Evolutionary conservation across 23 tunicate genomes (phyloP).

Genomic region (Phallusia fumigata): DNA sequence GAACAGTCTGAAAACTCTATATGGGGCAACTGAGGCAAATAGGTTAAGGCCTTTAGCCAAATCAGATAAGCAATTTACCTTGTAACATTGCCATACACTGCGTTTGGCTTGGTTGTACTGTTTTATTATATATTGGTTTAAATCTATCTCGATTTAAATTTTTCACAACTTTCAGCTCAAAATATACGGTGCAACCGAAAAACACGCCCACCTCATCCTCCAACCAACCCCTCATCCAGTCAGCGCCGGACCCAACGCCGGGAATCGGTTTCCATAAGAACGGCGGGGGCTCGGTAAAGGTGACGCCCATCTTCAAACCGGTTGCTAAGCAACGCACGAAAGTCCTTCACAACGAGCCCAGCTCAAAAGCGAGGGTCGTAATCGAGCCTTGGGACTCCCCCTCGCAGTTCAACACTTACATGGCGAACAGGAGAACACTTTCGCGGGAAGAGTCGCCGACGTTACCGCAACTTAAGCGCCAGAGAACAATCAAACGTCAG

Average conservation of each 20-base stretch:
- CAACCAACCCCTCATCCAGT: not conserved
- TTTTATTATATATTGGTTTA: no score
- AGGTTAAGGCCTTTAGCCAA: no score
- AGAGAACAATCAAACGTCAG: not conserved
- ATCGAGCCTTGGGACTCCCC: constrained; percentile 5
- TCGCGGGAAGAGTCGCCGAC: not conserved
- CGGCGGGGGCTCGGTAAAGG: constrained; percentile 4
- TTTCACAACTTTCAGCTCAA: not conserved
- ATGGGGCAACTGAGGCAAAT: no score
- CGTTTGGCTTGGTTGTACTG: no score
- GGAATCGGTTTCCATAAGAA: not conserved
- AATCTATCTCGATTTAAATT: no score
- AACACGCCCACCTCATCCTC: not conserved
- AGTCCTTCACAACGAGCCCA: no score
- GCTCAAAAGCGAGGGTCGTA: not conserved
- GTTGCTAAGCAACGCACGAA: constrained; percentile 3
- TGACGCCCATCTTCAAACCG: not conserved
- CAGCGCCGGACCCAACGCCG: not conserved
- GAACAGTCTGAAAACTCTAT: no score
- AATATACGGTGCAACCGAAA: not conserved
- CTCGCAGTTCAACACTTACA: not conserved
- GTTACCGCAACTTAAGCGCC: not conserved
- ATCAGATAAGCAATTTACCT: no score
- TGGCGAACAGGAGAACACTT: not conserved
- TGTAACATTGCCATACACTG: no score